phyloP scores from a whole-genome alignment of 2,113 vertebrate species.

The Tylochromis polylepis region DNA sequence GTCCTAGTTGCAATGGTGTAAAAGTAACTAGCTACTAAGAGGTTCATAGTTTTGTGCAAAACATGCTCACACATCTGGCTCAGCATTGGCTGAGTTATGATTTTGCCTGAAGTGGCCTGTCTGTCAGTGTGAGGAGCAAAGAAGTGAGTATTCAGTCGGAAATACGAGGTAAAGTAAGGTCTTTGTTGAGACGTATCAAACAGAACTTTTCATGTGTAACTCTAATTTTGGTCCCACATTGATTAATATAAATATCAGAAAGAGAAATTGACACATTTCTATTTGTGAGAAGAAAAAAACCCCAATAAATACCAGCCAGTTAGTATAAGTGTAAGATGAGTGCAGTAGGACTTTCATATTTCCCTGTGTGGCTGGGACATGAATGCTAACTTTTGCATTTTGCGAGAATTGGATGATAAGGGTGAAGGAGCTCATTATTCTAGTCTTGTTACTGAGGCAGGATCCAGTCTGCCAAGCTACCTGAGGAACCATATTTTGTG shows the following conservation, averaged over 20 bases:
- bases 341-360: neutral
- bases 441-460: conserved; percentile 37
- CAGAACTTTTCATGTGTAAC: accelerated
- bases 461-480: conserved; percentile 27
- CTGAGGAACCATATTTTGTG: conserved; percentile 17
- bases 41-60: neutral
- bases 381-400: conserved; percentile 25
- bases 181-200: neutral
- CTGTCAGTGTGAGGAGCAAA: neutral
- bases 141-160: neutral
- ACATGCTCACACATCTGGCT: neutral
- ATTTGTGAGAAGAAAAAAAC: neutral
- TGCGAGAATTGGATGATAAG: neutral
- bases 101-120: neutral
- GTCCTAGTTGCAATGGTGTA: neutral
- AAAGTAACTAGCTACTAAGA: neutral
- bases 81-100: neutral
- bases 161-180: neutral
- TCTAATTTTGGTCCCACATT: neutral
- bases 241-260: neutral
- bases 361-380: neutral
- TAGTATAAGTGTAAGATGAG: neutral
- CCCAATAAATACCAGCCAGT: neutral
- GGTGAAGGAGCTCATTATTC: conserved; percentile 40
- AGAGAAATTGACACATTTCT: neutral